Conservation (phyloP, 2,888 invertebrate species). For the Hirtodrosophila cameraria region DNA sequence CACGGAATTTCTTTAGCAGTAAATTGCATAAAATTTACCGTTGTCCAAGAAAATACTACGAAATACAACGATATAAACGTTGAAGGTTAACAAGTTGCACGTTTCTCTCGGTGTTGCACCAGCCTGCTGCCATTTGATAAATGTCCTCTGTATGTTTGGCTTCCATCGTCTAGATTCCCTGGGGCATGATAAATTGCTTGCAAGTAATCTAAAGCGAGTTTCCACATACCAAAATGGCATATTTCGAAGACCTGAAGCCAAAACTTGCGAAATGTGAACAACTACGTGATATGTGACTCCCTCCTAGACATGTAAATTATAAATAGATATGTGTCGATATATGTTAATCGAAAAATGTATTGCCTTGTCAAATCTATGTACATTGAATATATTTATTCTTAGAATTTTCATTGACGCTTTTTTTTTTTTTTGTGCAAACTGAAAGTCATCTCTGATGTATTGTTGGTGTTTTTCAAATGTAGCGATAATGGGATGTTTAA, state of each 20-base stretch:
- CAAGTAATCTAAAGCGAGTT: conserved; percentile 35
- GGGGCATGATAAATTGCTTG: conserved; percentile 68
- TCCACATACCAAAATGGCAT: conserved; percentile 38
- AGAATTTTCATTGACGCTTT: no score
- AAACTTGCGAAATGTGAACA: conserved; percentile 11
- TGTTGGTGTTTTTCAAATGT: no score
- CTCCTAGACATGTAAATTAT: neutral
- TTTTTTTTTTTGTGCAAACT: no score
- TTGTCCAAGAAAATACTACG: conserved; percentile 17
- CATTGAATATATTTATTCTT: no score
- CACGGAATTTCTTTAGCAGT: conserved; percentile 20
- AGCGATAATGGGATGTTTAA: no score
- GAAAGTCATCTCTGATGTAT: no score
- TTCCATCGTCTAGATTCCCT: conserved; percentile 35
- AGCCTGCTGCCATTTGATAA: conserved; percentile 55
- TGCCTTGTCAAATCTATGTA: no score
- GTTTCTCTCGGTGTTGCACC: conserved; percentile 43
- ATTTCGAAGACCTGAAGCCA: conserved; percentile 11
- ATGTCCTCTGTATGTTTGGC: conserved; percentile 46
- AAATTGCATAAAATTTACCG: conserved; percentile 42
- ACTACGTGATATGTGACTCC: conserved; percentile 15
- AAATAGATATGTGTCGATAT: no score
- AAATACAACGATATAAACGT: neutral
- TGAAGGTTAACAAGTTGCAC: conserved; percentile 18
- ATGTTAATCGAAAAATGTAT: no score